Conservation (phyloP, 2,888 invertebrate species). For the Heteromyza rotundicornis region DNA sequence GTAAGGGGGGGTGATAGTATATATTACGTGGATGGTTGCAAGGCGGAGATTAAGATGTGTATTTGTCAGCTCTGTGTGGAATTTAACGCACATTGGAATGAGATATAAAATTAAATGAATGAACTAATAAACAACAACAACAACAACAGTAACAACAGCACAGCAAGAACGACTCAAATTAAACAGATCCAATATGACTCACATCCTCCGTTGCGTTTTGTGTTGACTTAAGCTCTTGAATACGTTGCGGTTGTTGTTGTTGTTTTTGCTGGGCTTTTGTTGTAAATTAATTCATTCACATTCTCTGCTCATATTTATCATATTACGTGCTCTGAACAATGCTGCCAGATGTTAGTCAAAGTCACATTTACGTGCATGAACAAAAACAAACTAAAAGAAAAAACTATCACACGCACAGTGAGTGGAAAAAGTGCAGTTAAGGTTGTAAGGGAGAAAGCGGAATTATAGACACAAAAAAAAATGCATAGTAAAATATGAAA, state of each 20-base stretch:
- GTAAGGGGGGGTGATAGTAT: neutral
- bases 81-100: constrained; percentile 1
- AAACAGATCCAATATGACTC: neutral
- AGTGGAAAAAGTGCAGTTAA: neutral
- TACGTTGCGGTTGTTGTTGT: neutral
- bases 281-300: constrained; percentile 21
- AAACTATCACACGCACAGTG: neutral
- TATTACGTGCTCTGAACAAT: neutral
- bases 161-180: no score
- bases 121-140: neutral
- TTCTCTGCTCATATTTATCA: neutral
- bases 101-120: constrained; percentile 2
- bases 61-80: neutral
- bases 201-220: neutral
- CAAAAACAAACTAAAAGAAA: neutral
- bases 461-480: neutral
- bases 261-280: neutral
- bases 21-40: neutral
- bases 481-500: no score
- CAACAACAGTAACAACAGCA: no score
- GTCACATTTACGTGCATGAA: neutral
- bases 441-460: neutral
- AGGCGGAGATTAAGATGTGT: neutral
- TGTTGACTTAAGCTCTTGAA: constrained; percentile 3
- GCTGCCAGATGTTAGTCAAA: constrained; percentile 1